Base-by-base conservation (phyloP, 2,888 invertebrate species). In the Oligia latruncula region DNA sequence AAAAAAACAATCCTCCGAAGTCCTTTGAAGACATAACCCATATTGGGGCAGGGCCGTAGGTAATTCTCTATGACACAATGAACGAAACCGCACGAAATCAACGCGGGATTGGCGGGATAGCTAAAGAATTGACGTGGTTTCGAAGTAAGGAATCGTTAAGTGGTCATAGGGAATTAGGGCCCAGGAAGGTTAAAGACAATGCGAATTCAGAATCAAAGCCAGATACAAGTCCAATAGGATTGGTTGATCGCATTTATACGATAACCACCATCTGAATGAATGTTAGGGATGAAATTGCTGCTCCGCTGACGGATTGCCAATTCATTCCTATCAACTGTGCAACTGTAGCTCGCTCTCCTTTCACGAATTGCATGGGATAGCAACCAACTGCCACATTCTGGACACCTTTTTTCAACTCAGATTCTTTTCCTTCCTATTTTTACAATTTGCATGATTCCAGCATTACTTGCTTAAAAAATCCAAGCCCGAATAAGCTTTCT, bases 261-360 rank as follows among this genome's bases (percentile, higher is more conserved):
- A 55, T 20, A 52, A 64, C n/a, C 29, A 66, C 66, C 23, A 66
- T 66, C 9, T 35, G 60, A 75, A 78, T 78, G 40, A 84, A 58
- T 58, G 52, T 40, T 55, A 40, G 35, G 58, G 23, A 52, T 62
- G 73, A 81, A 85, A 82, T 71, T 62, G 62, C 66, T 71, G 49
- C 86, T 74, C 55, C 71, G 17, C 55, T 62, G 82, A 74, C 82
- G 71, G 82, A 83, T 85, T 83, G 67, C 74, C 86, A 85, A 83
- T 85, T 71, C 35, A 85, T 81, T 81, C 55, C 67, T 67, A 71
- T 82, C 62, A 71, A 81, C 81, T 73, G 73, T 40, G 35, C 85
- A 58, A 85, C 62, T 73, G 70, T 71, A 74, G 17, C 35, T 49
- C 65, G 15, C 9, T 55, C 46, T 71, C n/a, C 49, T 75, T 71